Conservation (phyloP, 1,140 invertebrate species). For the Bombus huntii region DNA sequence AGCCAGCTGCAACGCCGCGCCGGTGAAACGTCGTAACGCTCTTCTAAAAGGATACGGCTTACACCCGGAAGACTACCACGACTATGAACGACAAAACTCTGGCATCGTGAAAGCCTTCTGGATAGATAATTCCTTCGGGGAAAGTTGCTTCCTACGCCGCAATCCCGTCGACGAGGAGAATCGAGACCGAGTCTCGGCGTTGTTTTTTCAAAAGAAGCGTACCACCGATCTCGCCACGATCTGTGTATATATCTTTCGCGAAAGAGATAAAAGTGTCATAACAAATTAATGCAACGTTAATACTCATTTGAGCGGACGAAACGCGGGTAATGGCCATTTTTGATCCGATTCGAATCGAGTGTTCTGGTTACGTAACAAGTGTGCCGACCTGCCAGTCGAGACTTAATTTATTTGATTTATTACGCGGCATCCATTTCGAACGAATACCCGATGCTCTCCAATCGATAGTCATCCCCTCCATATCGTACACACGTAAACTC, state of each 20-base stretch:
- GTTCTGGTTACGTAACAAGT: neutral
- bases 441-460: neutral
- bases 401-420: constrained; percentile 22
- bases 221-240: neutral
- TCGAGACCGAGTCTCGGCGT: neutral
- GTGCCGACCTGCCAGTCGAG: neutral
- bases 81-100: neutral
- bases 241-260: fast-evolving
- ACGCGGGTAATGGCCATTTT: neutral
- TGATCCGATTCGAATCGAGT: constrained; percentile 3
- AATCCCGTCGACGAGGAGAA: neutral
- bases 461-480: neutral
- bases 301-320: neutral
- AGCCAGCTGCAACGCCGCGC: neutral
- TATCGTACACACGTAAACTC: neutral
- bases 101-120: neutral
- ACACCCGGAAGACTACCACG: neutral
- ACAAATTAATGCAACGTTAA: neutral
- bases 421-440: neutral
- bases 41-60: constrained; percentile 1
- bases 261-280: neutral
- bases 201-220: neutral
- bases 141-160: neutral
- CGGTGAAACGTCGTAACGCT: neutral
- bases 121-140: neutral